Evolutionary conservation across 2,888 invertebrate species (phyloP).

Genomic region (Eulithis prunata): DNA sequence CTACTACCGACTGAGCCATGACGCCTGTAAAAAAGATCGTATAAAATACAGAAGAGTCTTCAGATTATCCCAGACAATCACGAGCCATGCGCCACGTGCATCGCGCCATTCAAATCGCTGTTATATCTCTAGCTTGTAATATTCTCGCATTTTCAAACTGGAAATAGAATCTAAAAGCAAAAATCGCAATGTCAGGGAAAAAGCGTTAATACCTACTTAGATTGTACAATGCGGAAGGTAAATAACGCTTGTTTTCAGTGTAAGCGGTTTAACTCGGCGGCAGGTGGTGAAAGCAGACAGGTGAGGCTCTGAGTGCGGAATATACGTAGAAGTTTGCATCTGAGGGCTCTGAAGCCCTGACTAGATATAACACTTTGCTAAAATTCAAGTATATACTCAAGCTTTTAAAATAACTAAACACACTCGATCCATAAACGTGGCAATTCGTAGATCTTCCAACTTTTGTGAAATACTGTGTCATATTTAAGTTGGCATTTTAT

Average conservation of each 20-base stretch:
- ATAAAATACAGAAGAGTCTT: too few species aligned
- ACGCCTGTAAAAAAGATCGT: too few species aligned
- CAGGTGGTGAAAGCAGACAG: conserved; percentile 63
- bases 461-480: too few species aligned
- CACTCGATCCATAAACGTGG: too few species aligned
- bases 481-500: too few species aligned
- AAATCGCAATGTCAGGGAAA: conserved; percentile 24
- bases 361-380: not conserved
- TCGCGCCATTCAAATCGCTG: not conserved
- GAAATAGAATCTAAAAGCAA: conserved; percentile 7
- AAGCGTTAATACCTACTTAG: conserved; percentile 22
- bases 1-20: too few species aligned
- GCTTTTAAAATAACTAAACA: not conserved
- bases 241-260: conserved; percentile 62
- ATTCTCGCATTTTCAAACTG: not conserved
- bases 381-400: too few species aligned
- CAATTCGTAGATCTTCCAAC: too few species aligned
- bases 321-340: conserved; percentile 21
- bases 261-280: conserved; percentile 63
- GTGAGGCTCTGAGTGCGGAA: conserved; percentile 49
- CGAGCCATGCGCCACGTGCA: not conserved
- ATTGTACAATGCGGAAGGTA: conserved; percentile 42
- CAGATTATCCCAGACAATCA: too few species aligned
- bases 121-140: conserved; percentile 3
- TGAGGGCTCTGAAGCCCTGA: conserved; percentile 3